phyloP scores from a whole-genome alignment of 2,888 invertebrate species.

The Sphaerophoria taeniata region DNA sequence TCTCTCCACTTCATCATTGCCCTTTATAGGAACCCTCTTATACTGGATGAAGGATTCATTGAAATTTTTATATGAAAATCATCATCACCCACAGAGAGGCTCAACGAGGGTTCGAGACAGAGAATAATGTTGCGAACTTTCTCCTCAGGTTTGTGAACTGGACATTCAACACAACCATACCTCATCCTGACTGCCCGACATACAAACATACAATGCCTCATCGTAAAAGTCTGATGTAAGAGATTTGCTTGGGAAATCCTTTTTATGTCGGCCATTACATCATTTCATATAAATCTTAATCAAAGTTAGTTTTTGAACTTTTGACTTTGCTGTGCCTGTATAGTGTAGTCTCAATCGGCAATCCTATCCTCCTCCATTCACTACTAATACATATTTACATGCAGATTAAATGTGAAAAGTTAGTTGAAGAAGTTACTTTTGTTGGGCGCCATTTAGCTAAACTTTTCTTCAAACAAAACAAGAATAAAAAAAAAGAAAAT shows the following conservation, averaged over 20 bases:
- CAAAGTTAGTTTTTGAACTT: conserved; percentile 73
- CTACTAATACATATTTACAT: background rate
- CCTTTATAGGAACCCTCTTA: conserved; percentile 6
- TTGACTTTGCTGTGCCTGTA: conserved; percentile 51
- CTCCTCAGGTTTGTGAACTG: background rate
- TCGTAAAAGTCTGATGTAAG: background rate
- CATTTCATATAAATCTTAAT: conserved; percentile 73
- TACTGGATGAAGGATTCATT: conserved; percentile 30
- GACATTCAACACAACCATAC: conserved; percentile 25
- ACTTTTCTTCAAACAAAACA: background rate
- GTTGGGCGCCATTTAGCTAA: conserved; percentile 34
- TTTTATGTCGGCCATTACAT: conserved; percentile 47
- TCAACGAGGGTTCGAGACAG: conserved; percentile 14
- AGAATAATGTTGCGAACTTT: conserved; percentile 38
- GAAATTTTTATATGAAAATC: conserved; percentile 43
- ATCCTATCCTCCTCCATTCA: conserved; percentile 11
- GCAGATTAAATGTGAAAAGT: conserved; percentile 68
- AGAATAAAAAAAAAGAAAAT: background rate
- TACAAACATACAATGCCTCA: background rate
- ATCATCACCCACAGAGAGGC: conserved; percentile 11
- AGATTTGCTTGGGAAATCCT: conserved; percentile 14
- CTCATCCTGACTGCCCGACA: conserved; percentile 6
- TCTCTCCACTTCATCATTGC: conserved; percentile 34
- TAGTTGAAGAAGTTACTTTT: conserved; percentile 52
- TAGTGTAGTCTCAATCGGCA: background rate